Evolutionary conservation across 2,113 vertebrate species (phyloP).

Genomic region (Semicossyphus pulcher): DNA sequence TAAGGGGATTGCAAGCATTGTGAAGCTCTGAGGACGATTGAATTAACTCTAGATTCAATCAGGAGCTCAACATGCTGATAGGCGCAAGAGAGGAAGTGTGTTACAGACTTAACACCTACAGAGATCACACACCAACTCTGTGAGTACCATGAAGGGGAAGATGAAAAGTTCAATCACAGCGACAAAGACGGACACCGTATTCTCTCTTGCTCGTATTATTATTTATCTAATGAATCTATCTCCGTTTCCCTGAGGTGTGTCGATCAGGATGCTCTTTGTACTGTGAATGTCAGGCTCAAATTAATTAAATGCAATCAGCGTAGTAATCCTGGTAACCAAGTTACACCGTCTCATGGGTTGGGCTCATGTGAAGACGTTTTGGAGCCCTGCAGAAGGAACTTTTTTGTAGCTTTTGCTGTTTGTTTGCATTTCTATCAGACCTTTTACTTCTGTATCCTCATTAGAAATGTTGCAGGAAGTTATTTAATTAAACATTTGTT

Average conservation of each 20-base stretch:
- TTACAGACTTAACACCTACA: slow-evolving; percentile 9
- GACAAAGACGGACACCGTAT: not conserved
- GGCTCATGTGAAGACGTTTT: too few species aligned
- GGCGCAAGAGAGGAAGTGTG: not conserved
- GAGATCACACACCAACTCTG: slow-evolving; percentile 6
- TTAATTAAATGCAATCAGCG: slow-evolving; percentile 11
- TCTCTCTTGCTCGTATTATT: not conserved
- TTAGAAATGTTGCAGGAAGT: not conserved
- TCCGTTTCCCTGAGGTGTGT: slow-evolving; percentile 7
- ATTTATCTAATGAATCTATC: not conserved
- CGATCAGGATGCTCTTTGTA: slow-evolving; percentile 34
- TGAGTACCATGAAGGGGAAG: slow-evolving; percentile 25
- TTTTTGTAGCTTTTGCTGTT: not conserved
- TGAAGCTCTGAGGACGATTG: slow-evolving; percentile 17
- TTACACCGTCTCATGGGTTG: not conserved
- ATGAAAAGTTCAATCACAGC: slow-evolving; percentile 5
- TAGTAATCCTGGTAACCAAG: slow-evolving; percentile 12
- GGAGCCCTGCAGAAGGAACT: too few species aligned
- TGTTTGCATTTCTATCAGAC: slow-evolving; percentile 1
- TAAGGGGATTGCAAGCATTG: slow-evolving; percentile 42
- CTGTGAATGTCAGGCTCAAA: slow-evolving; percentile 41
- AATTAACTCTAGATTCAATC: slow-evolving; percentile 37
- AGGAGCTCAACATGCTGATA: slow-evolving; percentile 25
- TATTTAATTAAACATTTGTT: not conserved
- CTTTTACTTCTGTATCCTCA: not conserved